These are phyloP conservation scores for Morus bassanus DNA, from an alignment of 2,797 vertebrate genomes.

Conservation along the genomic window DNA sequence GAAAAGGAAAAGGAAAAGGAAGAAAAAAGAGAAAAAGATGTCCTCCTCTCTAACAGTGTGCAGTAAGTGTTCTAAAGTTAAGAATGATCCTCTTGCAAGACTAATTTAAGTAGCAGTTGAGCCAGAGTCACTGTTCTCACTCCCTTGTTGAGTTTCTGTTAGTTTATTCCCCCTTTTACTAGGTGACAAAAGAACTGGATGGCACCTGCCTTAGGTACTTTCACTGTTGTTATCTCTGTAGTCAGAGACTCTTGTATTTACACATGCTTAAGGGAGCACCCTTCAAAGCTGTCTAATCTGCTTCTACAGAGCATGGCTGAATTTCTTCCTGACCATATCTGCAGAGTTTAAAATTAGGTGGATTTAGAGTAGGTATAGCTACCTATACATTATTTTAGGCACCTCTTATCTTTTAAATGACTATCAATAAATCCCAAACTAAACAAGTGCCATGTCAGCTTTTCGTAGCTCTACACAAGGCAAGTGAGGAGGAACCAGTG, in stretches of 20 bases:
- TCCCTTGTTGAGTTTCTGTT: background rate
- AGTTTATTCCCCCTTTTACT: background rate
- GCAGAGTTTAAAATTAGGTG: background rate
- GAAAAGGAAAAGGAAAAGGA: fast-evolving
- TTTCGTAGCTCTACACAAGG: background rate
- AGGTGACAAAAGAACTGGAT: background rate
- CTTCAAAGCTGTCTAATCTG: conserved; percentile 22
- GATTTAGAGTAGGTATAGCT: background rate
- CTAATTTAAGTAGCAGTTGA: background rate
- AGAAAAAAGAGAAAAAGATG: background rate
- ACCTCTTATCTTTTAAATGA: background rate
- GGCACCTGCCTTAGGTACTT: conserved; percentile 5
- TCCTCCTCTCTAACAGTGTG: background rate
- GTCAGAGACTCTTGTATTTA: conserved; percentile 9
- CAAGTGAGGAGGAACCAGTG: background rate
- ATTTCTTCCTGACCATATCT: conserved; percentile 12
- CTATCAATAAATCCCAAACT: background rate
- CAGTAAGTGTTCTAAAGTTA: background rate
- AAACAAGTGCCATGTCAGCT: background rate
- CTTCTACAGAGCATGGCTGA: background rate
- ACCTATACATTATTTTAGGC: background rate
- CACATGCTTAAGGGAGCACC: background rate
- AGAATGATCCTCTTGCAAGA: background rate
- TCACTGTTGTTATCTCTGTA: conserved; percentile 12
- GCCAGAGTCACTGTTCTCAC: background rate